phyloP scores from a whole-genome alignment of 2,797 vertebrate species.

The Melanotaenia trifasciata region DNA sequence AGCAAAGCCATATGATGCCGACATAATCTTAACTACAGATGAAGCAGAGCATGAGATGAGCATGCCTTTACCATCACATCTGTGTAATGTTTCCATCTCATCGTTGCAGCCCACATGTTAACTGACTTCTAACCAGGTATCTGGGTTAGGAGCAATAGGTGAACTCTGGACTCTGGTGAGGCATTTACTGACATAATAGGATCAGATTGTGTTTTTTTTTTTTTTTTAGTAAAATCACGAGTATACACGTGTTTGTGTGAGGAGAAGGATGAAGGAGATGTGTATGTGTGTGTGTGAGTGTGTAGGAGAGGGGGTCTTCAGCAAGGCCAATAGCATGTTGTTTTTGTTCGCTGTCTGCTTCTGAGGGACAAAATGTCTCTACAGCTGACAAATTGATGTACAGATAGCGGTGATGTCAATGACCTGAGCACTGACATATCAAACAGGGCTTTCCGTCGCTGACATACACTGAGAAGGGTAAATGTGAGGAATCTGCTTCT shows the following conservation, averaged over 20 bases:
- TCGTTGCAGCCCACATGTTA: not conserved
- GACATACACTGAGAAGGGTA: not conserved
- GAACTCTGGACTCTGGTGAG: conserved; percentile 2
- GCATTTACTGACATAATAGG: not conserved
- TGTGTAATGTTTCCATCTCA: not conserved
- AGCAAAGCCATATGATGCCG: conserved; percentile 69
- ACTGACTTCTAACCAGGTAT: not conserved
- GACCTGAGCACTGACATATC: conserved; percentile 48
- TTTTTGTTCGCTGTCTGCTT: conserved; percentile 64
- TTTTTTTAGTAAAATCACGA: not conserved
- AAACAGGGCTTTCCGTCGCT: not conserved
- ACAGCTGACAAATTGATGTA: conserved; percentile 59
- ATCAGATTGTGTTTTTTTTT: not conserved
- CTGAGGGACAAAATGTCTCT: conserved; percentile 76
- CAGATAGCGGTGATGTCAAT: conserved; percentile 71
- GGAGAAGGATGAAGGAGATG: not conserved
- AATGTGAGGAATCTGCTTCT: not conserved
- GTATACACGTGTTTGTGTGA: not conserved
- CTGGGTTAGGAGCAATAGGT: not conserved
- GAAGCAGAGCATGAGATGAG: not conserved
- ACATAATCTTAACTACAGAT: conserved; percentile 74
- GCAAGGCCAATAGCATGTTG: conserved; percentile 74
- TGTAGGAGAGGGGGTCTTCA: conserved; percentile 4
- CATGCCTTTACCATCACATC: too few species aligned
- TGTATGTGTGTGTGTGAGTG: not conserved